Evolutionary conservation across 2,888 invertebrate genomes (phyloP).

Genomic region (Chloromyia formosa): DNA sequence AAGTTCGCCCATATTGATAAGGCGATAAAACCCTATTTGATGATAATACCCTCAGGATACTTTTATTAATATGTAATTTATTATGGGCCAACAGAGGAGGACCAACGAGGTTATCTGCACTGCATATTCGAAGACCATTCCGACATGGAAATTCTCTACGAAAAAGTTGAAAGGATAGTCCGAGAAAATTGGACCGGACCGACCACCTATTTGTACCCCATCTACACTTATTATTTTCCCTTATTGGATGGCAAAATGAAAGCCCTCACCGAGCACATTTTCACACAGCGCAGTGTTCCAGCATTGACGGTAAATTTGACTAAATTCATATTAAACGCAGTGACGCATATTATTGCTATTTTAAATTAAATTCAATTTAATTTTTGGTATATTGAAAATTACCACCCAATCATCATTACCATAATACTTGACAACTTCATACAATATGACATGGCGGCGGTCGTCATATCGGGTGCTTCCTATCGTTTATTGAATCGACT

Average conservation of each 20-base stretch:
- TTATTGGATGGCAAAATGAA: slow-evolving; percentile 59
- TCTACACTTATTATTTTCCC: slow-evolving; percentile 62
- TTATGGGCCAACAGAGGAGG: too few species aligned
- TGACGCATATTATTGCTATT: slow-evolving; percentile 32
- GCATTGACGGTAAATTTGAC: slow-evolving; percentile 56
- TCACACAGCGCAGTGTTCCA: slow-evolving; percentile 58
- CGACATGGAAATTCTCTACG: slow-evolving; percentile 59
- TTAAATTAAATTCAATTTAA: slow-evolving; percentile 41
- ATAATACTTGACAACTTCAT: slow-evolving; percentile 1
- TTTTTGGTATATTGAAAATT: slow-evolving; percentile 36
- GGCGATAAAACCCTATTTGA: too few species aligned
- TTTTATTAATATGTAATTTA: too few species aligned
- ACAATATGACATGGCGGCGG: not conserved
- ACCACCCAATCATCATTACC: slow-evolving; percentile 23
- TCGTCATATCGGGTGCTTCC: too few species aligned
- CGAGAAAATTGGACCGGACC: slow-evolving; percentile 60
- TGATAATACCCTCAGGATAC: too few species aligned
- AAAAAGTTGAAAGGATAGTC: slow-evolving; percentile 58
- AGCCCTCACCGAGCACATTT: slow-evolving; percentile 60
- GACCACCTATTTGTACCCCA: slow-evolving; percentile 60
- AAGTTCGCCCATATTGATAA: too few species aligned
- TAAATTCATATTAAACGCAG: slow-evolving; percentile 41
- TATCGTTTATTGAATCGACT: not conserved
- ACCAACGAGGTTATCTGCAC: slow-evolving; percentile 57
- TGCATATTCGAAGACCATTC: slow-evolving; percentile 58